Percentiles rank a stretch among this genome's conserved stretches.
Conservation (phyloP, 2,888 invertebrate genomes). For the Ganaspis brasiliensis region DNA sequence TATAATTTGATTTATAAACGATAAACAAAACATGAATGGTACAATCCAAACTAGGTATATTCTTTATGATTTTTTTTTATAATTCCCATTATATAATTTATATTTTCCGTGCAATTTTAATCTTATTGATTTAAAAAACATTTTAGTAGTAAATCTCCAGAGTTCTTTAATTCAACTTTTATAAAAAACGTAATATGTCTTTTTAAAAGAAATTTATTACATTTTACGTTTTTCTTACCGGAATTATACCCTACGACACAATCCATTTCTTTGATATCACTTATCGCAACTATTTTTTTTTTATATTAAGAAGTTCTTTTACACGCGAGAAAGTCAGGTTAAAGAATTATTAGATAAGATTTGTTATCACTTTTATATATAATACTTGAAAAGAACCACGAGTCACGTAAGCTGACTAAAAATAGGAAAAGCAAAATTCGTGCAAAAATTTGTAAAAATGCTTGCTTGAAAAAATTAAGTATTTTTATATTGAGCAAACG, state of each 20-base stretch:
- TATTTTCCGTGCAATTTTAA: too few relatives aligned
- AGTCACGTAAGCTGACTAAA: not conserved
- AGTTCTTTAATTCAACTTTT: too few relatives aligned
- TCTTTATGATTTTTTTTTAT: too few relatives aligned
- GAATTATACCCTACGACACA: not conserved
- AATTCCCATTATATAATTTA: too few relatives aligned
- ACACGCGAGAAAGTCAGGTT: slow-evolving; percentile 14
- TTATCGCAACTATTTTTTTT: not conserved
- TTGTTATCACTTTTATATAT: not conserved
- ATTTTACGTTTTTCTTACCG: slow-evolving; percentile 17
- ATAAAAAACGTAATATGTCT: too few relatives aligned
- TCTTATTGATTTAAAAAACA: too few relatives aligned
- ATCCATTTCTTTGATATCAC: not conserved
- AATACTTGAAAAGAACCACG: not conserved
- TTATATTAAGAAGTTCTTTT: not conserved
- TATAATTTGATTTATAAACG: too few relatives aligned
- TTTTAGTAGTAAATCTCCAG: too few relatives aligned
- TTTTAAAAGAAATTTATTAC: not conserved
- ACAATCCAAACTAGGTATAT: too few relatives aligned
- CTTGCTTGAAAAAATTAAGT: too few relatives aligned
- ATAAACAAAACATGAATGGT: too few relatives aligned
- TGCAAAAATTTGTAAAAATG: not conserved
- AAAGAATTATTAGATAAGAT: slow-evolving; percentile 3
- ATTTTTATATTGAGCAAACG: too few relatives aligned
- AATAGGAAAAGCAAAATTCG: not conserved